Percentiles rank a stretch among this genome's conserved stretches.
phyloP scores from a whole-genome alignment of 1,140 invertebrate genomes.

The Manduca sexta region DNA sequence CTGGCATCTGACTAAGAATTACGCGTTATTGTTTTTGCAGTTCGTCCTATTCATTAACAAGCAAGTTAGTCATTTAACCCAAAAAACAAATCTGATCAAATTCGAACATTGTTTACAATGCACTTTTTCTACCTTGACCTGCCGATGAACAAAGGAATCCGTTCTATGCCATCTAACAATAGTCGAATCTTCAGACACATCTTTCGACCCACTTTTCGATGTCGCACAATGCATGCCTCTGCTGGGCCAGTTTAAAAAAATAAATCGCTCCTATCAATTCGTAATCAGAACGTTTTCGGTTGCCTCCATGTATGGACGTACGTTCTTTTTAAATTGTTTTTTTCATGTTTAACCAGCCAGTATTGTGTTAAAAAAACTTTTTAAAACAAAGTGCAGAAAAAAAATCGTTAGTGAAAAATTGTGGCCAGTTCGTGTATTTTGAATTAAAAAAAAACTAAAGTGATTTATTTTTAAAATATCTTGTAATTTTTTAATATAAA shows the following conservation, averaged over 20 bases:
- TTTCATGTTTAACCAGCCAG: no score
- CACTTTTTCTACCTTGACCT: background rate
- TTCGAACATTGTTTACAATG: background rate
- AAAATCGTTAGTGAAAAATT: no score
- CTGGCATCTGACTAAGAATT: no score
- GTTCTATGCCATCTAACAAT: constrained; percentile 21
- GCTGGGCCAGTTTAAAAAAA: constrained; percentile 44
- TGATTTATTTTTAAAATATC: no score
- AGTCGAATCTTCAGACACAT: constrained; percentile 50
- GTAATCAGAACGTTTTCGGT: constrained; percentile 43
- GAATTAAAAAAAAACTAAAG: no score
- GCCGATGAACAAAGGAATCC: background rate
- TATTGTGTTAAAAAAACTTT: no score
- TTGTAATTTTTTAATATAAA: no score
- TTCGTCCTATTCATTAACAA: no score
- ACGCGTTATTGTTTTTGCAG: no score
- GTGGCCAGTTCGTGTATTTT: no score
- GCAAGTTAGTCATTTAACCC: no score
- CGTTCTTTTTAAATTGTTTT: background rate
- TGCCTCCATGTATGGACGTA: constrained; percentile 30
- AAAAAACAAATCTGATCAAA: background rate
- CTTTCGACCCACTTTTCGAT: constrained; percentile 46
- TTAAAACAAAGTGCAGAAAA: no score
- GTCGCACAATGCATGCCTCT: constrained; percentile 29
- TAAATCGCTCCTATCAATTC: constrained; percentile 26